Conservation (phyloP, 2,797 vertebrate genomes). For the Cossypha caffra region DNA sequence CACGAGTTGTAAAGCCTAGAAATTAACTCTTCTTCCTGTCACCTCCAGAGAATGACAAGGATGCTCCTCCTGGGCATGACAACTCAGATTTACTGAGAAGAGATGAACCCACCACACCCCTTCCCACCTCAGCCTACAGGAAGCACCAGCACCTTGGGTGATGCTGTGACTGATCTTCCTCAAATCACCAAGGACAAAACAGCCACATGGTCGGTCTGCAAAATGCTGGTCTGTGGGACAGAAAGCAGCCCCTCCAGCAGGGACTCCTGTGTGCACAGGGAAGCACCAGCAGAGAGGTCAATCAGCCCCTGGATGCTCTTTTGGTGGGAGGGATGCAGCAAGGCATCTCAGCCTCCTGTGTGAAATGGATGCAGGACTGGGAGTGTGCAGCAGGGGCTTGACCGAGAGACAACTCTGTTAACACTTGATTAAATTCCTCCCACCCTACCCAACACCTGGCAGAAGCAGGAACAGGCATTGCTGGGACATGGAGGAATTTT, state of each 20-base stretch:
- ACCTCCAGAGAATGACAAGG: background rate
- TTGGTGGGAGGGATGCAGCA: background rate
- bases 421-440: background rate
- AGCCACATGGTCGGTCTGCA: background rate
- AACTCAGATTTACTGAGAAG: background rate
- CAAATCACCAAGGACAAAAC: background rate
- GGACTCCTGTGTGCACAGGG: background rate
- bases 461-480: background rate
- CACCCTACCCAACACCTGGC: background rate
- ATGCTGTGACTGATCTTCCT: background rate
- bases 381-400: rapidly evolving
- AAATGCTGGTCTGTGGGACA: background rate
- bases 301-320: background rate
- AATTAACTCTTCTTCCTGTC: background rate
- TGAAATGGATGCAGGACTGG: rapidly evolving
- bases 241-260: background rate
- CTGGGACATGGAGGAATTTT: background rate
- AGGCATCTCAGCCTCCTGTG: background rate
- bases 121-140: background rate
- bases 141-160: background rate
- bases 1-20: background rate
- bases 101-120: rapidly evolving
- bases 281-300: background rate
- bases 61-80: background rate
- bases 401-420: background rate